phyloP scores from a whole-genome alignment of 2,888 invertebrate genomes.

The Balanococcus diminutus region DNA sequence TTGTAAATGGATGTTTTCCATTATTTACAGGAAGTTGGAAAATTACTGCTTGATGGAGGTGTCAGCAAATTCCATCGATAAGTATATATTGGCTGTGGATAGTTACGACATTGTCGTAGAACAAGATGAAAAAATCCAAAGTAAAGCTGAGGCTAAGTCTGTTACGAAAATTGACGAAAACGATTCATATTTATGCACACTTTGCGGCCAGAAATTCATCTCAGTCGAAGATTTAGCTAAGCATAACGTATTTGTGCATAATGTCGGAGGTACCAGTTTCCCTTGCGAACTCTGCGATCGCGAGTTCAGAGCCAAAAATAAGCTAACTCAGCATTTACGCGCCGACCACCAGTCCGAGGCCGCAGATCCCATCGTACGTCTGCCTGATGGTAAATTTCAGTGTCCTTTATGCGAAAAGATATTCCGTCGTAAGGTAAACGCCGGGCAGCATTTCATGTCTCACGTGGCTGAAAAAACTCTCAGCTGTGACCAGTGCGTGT shows the following conservation, averaged over 20 bases:
- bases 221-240: not conserved
- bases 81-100: not conserved
- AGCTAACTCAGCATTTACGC: not conserved
- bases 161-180: not conserved
- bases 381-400: slow-evolving; percentile 31
- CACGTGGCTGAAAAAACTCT: slow-evolving; percentile 25
- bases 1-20: not conserved
- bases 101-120: not conserved
- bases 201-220: not conserved
- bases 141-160: not conserved
- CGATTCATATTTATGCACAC: not conserved
- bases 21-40: not conserved
- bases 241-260: not conserved
- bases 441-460: slow-evolving; percentile 34
- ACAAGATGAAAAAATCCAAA: not conserved
- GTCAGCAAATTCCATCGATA: not conserved
- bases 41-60: not conserved
- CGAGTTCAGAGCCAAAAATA: not conserved
- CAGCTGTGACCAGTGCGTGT: slow-evolving; percentile 21
- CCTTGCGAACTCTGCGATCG: not conserved
- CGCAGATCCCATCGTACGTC: not conserved
- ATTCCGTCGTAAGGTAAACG: slow-evolving; percentile 38
- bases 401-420: slow-evolving; percentile 36
- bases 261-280: not conserved
- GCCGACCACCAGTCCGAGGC: not conserved